Base-by-base conservation (phyloP, 2,113 vertebrate species). In the Anolis carolinensis region DNA sequence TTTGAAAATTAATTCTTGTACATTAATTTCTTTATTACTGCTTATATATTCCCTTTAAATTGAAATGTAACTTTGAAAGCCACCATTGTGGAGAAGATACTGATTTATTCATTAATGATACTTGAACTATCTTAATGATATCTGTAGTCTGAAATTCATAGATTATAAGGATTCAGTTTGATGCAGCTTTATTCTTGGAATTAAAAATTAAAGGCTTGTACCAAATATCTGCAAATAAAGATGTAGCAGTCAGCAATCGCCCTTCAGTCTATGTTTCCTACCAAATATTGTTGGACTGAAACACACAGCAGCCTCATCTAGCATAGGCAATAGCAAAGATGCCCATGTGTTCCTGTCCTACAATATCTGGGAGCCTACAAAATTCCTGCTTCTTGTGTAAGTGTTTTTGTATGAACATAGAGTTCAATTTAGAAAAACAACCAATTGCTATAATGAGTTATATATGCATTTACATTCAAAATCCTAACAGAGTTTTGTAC, bases 61-160 rank as follows among this genome's bases (percentile, higher is more conserved):
- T 68, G 83, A 92, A 34, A 10, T 90, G 21, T 77, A 80, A 81
- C 68, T 23, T 74, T 90, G 70, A 59, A 65, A 89, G 63, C 84
- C 65, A 70, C 77, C 72, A 71, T 44, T 80, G 72, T 86, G 11
- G 65, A 62, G 78, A 86, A 91, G 81, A 75, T 87, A 85, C 5
- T 0, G n/a, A 76, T 81, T 86, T 75, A 0, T 79, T 50, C 20
- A 90, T 59, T 84, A 91, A 91, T 20, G 27, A 3, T 84, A 7
- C 32, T 86, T 87, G 5, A 86, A 25, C 25, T 25, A 48, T 63
- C 0, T 74, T 0, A 83, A 23, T 86, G 87, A 84, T 90, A 63
- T 39, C 70, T 78, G 0, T 70, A 72, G 63, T 25, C 32, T 70
- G 32, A 55, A 78, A 78, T 78, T 86, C 34, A 18, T 44, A 68